Base-by-base conservation (phyloP, 2,797 vertebrate species). In the Ciconia nigra region DNA sequence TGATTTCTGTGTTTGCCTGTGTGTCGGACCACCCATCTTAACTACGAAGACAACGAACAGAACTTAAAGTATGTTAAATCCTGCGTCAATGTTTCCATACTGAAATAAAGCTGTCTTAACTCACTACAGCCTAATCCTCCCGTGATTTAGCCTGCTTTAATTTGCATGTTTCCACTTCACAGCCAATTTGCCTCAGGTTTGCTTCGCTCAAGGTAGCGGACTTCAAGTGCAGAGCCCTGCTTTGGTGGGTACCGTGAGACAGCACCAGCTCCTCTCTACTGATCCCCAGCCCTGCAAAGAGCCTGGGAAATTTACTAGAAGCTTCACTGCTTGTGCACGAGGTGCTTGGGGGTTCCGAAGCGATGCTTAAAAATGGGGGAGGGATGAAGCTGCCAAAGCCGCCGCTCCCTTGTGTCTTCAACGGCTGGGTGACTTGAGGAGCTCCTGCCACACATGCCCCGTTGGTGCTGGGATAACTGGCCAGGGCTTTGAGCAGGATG, bases 241-340 rank as follows among this genome's bases (percentile, higher is more conserved):
- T 66, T 62, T 52, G 67, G 51, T 41, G 1, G 59, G 49, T 46
- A 28, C 7, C 0, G 0, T 29, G n/a, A n/a, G 15, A 26, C 26
- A 87, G 57, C 78, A 58, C 16, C 62, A 31, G 33, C 47, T 77
- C 58, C 67, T 44, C 46, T 29, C 18, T 11, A 22, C 5, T 0
- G 10, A 74, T 29, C 65, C 39, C 52, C 15, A 46, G 16, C 29
- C 37, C 39, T 25, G 26, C 10, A 20, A 54, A 42, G 20, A 63
- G n/a, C 31, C 55, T 13, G 10, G 13, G 14, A 49, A 26, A 33
- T 29, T 42, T 28, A 57, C 4, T 14, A 15, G 14, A 46, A 65
- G 28, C 22, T 16, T 51, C 26, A 24, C 13, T 1, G 2, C 4
- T 51, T 3, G 0, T 16, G 18, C 33, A 69, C 0, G 0, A 90